These are phyloP conservation scores for Pterostichus niger DNA, from an alignment of 2,888 invertebrate species.

Conservation along the genomic window DNA sequence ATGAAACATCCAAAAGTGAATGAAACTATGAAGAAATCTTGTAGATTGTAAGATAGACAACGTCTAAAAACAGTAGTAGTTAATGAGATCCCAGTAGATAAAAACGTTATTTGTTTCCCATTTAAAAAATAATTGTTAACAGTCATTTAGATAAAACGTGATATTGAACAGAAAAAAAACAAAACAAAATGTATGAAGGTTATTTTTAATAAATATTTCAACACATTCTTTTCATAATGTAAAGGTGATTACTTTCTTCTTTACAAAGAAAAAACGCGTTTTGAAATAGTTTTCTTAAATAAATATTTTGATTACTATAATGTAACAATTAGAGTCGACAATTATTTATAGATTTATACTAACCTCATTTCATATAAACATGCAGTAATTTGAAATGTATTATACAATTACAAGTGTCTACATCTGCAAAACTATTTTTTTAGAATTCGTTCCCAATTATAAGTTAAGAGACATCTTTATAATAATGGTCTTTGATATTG, in stretches of 20 bases:
- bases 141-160: background rate
- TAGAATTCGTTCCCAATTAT: too few relatives aligned
- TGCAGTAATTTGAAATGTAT: too few relatives aligned
- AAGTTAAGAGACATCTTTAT: too few relatives aligned
- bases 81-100: conserved; percentile 36
- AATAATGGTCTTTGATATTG: too few relatives aligned
- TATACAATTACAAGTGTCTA: too few relatives aligned
- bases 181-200: background rate
- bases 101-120: conserved; percentile 8
- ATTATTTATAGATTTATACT: too few relatives aligned
- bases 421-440: too few relatives aligned
- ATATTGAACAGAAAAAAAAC: background rate
- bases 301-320: background rate
- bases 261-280: too few relatives aligned
- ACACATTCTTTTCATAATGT: background rate
- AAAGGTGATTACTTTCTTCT: too few relatives aligned
- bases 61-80: background rate
- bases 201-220: background rate
- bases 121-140: conserved; percentile 14
- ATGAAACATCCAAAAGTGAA: background rate
- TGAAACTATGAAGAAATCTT: conserved; percentile 29
- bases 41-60: conserved; percentile 38
- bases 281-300: background rate
- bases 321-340: too few relatives aligned
- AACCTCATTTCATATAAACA: too few relatives aligned